These are phyloP conservation scores for Nothobranchius furzeri DNA, from an alignment of 2,113 vertebrate species.

Conservation along the genomic window DNA sequence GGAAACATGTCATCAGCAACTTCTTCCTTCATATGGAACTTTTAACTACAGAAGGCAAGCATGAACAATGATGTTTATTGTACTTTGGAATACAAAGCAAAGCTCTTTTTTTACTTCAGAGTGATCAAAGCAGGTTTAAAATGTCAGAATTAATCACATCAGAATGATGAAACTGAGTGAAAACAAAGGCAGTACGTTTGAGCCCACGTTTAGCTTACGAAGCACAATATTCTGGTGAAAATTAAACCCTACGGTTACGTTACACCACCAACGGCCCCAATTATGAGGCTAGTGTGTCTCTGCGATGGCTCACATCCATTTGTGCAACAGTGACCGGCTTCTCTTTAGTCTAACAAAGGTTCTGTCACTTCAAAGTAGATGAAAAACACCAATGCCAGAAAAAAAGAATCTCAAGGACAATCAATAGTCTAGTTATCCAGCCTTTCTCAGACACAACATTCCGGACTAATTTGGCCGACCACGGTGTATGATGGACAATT, in stretches of 20 bases:
- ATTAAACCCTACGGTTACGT: slow-evolving; percentile 39
- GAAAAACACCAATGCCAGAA: slow-evolving; percentile 53
- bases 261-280: slow-evolving; percentile 42
- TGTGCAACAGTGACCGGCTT: slow-evolving; percentile 43
- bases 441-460: slow-evolving; percentile 52
- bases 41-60: slow-evolving; percentile 28
- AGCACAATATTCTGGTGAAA: slow-evolving; percentile 51
- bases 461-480: slow-evolving; percentile 58
- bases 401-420: slow-evolving; percentile 62
- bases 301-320: slow-evolving; percentile 47
- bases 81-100: slow-evolving; percentile 28
- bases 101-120: slow-evolving; percentile 27
- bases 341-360: slow-evolving; percentile 34
- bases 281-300: slow-evolving; percentile 50
- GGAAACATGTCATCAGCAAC: slow-evolving; percentile 33
- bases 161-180: slow-evolving; percentile 69
- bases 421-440: slow-evolving; percentile 61
- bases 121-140: slow-evolving; percentile 62
- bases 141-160: slow-evolving; percentile 42
- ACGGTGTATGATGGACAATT: slow-evolving; percentile 68
- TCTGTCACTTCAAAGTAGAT: slow-evolving; percentile 46
- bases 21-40: slow-evolving; percentile 38
- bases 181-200: slow-evolving; percentile 54
- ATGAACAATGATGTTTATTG: slow-evolving; percentile 26
- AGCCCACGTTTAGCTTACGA: slow-evolving; percentile 49